Evolutionary conservation across 1,140 invertebrate species (phyloP).

Genomic region (Drosophila seguyi): DNA sequence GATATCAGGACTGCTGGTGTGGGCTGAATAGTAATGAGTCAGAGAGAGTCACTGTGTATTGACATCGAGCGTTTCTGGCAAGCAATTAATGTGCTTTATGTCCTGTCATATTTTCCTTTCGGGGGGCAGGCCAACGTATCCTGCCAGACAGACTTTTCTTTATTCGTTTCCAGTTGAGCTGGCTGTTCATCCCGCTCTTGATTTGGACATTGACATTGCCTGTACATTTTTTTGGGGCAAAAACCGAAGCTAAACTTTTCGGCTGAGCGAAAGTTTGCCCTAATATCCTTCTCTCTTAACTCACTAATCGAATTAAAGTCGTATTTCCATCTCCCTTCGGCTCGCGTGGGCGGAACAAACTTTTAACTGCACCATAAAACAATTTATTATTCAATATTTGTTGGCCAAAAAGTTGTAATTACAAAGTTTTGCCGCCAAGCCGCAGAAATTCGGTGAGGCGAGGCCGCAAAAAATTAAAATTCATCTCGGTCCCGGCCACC

Average conservation of each 20-base stretch:
- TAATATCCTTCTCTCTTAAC: conserved; percentile 1
- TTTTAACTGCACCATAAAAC: conserved; percentile 61
- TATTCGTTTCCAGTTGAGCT: conserved; percentile 31
- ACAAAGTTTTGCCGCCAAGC: conserved; percentile 53
- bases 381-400: conserved; percentile 76
- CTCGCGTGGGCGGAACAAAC: conserved; percentile 11
- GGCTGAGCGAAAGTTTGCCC: conserved; percentile 27
- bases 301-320: conserved; percentile 43
- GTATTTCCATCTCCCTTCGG: conserved; percentile 6
- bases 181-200: conserved; percentile 25
- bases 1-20: conserved; percentile 48
- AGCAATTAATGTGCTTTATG: conserved; percentile 80
- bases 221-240: neutral
- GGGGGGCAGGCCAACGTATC: conserved; percentile 5
- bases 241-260: conserved; percentile 15
- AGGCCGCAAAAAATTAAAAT: conserved; percentile 30
- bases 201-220: conserved; percentile 60
- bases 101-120: conserved; percentile 58
- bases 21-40: conserved; percentile 77
- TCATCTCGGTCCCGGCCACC: conserved; percentile 16
- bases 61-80: conserved; percentile 41
- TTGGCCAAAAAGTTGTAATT: conserved; percentile 69
- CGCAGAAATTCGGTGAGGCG: conserved; percentile 15
- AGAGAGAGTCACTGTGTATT: conserved; percentile 25
- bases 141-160: conserved; percentile 27